Conservation (phyloP, 2,797 vertebrate species). For the Microctenopoma steveboyesi region DNA sequence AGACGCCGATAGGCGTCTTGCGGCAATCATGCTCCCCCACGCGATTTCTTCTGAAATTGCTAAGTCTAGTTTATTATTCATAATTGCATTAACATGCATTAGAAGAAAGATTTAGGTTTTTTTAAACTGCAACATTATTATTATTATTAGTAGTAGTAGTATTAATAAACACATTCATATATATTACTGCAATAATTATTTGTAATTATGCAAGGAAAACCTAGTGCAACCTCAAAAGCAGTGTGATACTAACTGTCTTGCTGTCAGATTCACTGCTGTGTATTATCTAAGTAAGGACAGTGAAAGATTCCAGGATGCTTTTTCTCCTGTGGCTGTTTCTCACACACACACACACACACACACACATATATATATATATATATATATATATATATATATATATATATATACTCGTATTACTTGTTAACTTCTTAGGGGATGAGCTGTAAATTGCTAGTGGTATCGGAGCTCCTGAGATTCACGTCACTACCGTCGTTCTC, state of each 20-base stretch:
- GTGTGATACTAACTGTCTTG: conserved; percentile 12
- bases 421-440: conserved; percentile 16
- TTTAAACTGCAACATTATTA: no score
- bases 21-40: no score
- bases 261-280: conserved; percentile 22
- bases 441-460: conserved; percentile 5
- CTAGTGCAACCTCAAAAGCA: conserved; percentile 27
- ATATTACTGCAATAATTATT: conserved; percentile 10
- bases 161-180: background rate
- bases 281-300: conserved; percentile 3
- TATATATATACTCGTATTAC: conserved; percentile 7
- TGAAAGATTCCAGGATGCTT: conserved; percentile 25
- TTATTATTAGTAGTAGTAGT: no score
- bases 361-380: no score
- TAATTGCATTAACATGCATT: background rate
- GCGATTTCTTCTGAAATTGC: no score
- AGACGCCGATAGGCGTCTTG: no score
- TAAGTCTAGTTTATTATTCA: background rate
- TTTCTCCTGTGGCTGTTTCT: conserved; percentile 35
- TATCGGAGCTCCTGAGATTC: conserved; percentile 31
- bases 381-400: no score
- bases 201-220: background rate
- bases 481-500: conserved; percentile 37
- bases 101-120: background rate
- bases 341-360: no score